phyloP scores from a whole-genome alignment of 2,113 vertebrate genomes.

The Pelobates fuscus region DNA sequence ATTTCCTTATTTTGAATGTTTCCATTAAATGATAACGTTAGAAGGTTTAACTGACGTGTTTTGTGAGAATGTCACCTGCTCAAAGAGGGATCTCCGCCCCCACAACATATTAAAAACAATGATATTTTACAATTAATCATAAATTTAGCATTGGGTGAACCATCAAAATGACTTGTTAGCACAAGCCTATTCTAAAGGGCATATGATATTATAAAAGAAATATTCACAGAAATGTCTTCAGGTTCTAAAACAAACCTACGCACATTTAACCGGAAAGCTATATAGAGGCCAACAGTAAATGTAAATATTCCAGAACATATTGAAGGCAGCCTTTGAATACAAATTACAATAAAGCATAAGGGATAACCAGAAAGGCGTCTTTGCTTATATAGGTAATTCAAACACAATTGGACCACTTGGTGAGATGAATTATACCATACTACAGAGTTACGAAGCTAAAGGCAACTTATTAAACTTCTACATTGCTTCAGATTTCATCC shows the following conservation, averaged over 20 bases:
- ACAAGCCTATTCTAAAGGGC: too few species aligned
- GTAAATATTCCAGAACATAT: slow-evolving; percentile 43
- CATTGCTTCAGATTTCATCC: slow-evolving; percentile 32
- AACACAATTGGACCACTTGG: slow-evolving; percentile 42
- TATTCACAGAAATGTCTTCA: background rate
- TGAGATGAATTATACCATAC: slow-evolving; percentile 43
- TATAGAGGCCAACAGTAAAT: slow-evolving; percentile 31
- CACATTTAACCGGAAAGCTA: slow-evolving; percentile 36
- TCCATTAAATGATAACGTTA: too few species aligned
- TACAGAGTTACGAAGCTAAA: slow-evolving; percentile 25
- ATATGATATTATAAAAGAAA: too few species aligned
- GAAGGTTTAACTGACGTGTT: too few species aligned
- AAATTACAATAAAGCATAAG: slow-evolving; percentile 36
- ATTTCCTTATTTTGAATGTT: too few species aligned
- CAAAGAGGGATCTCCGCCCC: too few species aligned
- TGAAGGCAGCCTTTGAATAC: slow-evolving; percentile 30
- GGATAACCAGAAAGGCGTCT: slow-evolving; percentile 29
- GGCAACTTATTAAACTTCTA: slow-evolving; percentile 33
- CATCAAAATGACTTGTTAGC: too few species aligned
- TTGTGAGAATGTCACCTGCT: too few species aligned
- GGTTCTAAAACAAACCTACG: slow-evolving; percentile 5
- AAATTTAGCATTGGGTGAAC: too few species aligned
- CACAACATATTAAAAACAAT: too few species aligned
- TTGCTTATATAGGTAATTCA: slow-evolving; percentile 35
- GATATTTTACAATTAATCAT: too few species aligned